Base-by-base conservation (phyloP, 23 tunicate species). In the Oikopleura vanhoeffeni region DNA sequence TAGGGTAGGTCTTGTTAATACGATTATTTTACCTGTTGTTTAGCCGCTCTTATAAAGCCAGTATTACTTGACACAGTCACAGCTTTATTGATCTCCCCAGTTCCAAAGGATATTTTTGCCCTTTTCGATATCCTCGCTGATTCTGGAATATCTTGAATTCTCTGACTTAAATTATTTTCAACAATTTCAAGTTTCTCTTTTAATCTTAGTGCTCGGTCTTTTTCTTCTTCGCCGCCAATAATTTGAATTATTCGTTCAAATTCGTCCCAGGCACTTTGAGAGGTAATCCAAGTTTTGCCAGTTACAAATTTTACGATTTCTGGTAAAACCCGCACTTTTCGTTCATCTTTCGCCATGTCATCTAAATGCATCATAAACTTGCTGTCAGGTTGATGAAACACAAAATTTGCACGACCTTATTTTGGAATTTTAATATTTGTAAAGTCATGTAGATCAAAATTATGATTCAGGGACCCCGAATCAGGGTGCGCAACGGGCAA, bases 91-190 rank as follows among this genome's bases (percentile, higher is more conserved):
- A 38, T 32, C 32, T 71, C 79, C 4, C 79, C 79, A 32, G 79
- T 71, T 2, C 79, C 79, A 71, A 71, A 71, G 4, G 79, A 18
- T 18, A 71, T 24, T 71, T 71, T 71, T 71, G 79, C 79, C 32
- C 79, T 18, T 18, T 24, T 4, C 36, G 79, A 71, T 13, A 71
- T 71, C 79, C 79, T 71, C 3, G 79, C 79, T 32, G 79, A 71
- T 18, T 30, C 35, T 28, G 79, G 79, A 71, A 71, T 33, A 2
- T 18, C 3, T 2, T 18, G 36, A 38, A 71, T 71, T 18, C 79
- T 33, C 34, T 71, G 36, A 71, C 34, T 13, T 32, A 71, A 18
- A 13, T 32, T 2, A 71, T 71, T 30, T 32, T 71, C 79, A 32
- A 71, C 79, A 2, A 71, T 38, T 3, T 71, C 35, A 13, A 71